A percentile compares a stretch with the other conserved stretches of the same genome.
Evolutionary conservation across 1,140 invertebrate species (phyloP).

Genomic region (Microplitis mediator): DNA sequence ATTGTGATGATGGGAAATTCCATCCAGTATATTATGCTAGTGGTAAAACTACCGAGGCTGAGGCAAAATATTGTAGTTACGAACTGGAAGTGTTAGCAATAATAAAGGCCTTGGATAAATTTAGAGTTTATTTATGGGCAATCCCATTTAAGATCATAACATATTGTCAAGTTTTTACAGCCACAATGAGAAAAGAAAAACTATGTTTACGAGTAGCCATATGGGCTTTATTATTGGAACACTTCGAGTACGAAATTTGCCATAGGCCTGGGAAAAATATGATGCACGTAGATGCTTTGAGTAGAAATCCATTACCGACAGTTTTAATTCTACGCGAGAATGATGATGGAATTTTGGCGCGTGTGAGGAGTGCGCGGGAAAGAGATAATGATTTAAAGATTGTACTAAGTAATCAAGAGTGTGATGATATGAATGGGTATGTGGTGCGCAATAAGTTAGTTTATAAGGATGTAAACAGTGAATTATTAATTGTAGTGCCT

Average conservation of each 20-base stretch:
- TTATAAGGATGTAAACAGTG: constrained; percentile 9
- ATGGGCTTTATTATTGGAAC: constrained; percentile 30
- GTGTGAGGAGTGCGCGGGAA: constrained; percentile 21
- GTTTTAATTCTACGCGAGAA: constrained; percentile 1
- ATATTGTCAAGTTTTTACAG: constrained; percentile 44
- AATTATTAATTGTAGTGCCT: constrained; percentile 24
- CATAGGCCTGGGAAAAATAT: constrained; percentile 36
- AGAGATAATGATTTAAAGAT: constrained; percentile 6
- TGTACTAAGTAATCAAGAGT: not conserved
- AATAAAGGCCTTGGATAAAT: constrained; percentile 18
- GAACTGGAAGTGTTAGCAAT: too few species aligned
- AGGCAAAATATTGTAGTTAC: too few species aligned
- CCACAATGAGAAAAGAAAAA: constrained; percentile 42
- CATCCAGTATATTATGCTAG: not conserved
- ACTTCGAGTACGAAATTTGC: constrained; percentile 38
- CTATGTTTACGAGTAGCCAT: constrained; percentile 42
- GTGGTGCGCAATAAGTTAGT: not conserved
- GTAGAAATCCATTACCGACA: constrained; percentile 36
- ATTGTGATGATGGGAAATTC: not conserved
- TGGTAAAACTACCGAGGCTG: too few species aligned
- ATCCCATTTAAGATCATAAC: constrained; percentile 49
- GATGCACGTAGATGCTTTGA: constrained; percentile 47
- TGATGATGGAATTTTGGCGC: constrained; percentile 30
- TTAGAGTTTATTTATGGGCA: constrained; percentile 46
- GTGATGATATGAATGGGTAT: constrained; percentile 5